Evolutionary conservation across 2,888 invertebrate species (phyloP).

Genomic region (Ormyrus pomaceus): DNA sequence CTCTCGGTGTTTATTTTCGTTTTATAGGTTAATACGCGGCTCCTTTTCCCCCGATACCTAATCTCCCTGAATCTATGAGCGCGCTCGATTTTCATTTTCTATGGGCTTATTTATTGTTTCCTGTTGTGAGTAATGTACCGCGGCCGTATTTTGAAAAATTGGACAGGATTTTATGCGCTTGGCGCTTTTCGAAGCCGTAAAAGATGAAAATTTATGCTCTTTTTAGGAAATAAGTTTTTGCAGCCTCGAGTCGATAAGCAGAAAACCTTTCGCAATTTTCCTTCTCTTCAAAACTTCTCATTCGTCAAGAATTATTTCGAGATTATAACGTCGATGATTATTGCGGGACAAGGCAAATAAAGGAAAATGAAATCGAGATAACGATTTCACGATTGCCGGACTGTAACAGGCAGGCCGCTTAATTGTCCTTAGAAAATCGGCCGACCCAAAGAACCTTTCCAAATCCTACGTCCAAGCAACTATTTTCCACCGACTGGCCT

Average conservation of each 20-base stretch:
- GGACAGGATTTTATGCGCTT: too few species aligned
- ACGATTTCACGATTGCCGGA: not conserved
- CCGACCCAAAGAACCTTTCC: too few species aligned
- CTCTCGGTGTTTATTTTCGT: conserved; percentile 2
- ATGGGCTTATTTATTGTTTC: too few species aligned
- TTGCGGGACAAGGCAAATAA: not conserved
- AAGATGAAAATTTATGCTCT: too few species aligned
- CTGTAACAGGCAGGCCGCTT: not conserved
- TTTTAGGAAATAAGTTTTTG: not conserved
- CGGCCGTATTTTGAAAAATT: too few species aligned
- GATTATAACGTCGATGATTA: not conserved
- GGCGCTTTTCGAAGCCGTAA: too few species aligned
- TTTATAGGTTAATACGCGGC: not conserved
- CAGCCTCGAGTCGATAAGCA: not conserved
- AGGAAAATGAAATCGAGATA: conserved; percentile 22
- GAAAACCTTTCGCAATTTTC: too few species aligned
- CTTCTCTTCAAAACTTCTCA: not conserved
- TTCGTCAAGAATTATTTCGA: not conserved
- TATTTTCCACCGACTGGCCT: not conserved
- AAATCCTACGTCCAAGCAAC: too few species aligned
- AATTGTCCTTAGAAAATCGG: not conserved
- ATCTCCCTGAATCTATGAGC: not conserved
- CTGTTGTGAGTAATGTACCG: too few species aligned
- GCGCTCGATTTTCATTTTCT: not conserved
- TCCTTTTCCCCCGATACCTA: too few species aligned